Evolutionary conservation across 1,140 invertebrate genomes (phyloP).

Genomic region (Drosophila melanica): DNA sequence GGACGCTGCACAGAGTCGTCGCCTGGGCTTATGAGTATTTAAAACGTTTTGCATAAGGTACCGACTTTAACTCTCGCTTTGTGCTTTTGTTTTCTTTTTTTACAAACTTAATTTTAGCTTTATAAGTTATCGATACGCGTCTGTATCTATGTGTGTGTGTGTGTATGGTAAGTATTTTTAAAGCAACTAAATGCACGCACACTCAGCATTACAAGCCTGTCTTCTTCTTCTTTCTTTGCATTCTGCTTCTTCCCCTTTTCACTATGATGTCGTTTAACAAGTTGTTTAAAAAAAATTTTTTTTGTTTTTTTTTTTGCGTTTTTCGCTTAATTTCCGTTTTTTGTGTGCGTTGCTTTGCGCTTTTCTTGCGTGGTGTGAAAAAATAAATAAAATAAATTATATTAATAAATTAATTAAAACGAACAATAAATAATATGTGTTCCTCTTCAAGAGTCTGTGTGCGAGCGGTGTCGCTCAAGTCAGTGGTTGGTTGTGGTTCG

Average conservation of each 20-base stretch:
- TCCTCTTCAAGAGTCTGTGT: slow-evolving; percentile 67
- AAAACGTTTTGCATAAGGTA: slow-evolving; percentile 63
- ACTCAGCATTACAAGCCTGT: slow-evolving; percentile 43
- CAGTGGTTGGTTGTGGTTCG: slow-evolving; percentile 49
- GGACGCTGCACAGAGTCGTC: slow-evolving; percentile 37
- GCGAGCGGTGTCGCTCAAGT: slow-evolving; percentile 60
- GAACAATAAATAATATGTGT: slow-evolving; percentile 78
- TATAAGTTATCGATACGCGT: slow-evolving; percentile 35
- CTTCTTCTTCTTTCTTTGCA: slow-evolving; percentile 28
- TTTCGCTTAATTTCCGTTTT: slow-evolving; percentile 32
- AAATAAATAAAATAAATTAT: slow-evolving; percentile 83
- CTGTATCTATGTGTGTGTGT: slow-evolving; percentile 22
- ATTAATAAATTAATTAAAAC: slow-evolving; percentile 83
- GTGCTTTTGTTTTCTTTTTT: slow-evolving; percentile 50
- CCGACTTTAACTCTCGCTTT: slow-evolving; percentile 75
- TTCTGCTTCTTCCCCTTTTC: slow-evolving; percentile 39
- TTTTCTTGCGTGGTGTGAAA: slow-evolving; percentile 53
- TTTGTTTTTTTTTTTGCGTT: slow-evolving; percentile 41
- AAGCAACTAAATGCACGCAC: slow-evolving; percentile 60
- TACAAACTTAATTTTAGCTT: slow-evolving; percentile 75
- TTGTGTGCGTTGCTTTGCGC: slow-evolving; percentile 38
- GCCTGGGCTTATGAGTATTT: slow-evolving; percentile 70
- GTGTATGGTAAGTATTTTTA: slow-evolving; percentile 13
- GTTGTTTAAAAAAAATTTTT: slow-evolving; percentile 34
- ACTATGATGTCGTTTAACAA: slow-evolving; percentile 47